phyloP scores from a whole-genome alignment of 2,888 invertebrate genomes.

The Zygothrica quintamaculata region DNA sequence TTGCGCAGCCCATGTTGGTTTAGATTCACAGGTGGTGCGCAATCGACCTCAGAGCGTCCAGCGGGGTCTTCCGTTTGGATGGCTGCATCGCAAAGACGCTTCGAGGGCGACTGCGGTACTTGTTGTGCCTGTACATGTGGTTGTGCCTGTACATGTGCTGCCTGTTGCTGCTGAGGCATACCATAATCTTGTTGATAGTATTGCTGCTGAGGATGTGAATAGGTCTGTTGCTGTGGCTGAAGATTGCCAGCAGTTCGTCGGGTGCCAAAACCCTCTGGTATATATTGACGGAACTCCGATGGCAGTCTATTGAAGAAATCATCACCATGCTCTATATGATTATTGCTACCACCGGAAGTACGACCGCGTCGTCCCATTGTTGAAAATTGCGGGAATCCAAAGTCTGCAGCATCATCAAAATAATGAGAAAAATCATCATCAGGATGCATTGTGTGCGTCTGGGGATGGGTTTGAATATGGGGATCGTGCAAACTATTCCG shows the following conservation, averaged over 20 bases:
- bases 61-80: slow-evolving; percentile 84
- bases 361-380: slow-evolving; percentile 81
- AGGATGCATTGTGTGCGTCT: slow-evolving; percentile 58
- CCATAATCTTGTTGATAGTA: slow-evolving; percentile 55
- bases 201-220: slow-evolving; percentile 44
- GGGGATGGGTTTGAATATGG: slow-evolving; percentile 52
- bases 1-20: slow-evolving; percentile 90
- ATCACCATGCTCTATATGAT: slow-evolving; percentile 70
- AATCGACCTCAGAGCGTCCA: slow-evolving; percentile 77
- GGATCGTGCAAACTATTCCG: slow-evolving; percentile 82
- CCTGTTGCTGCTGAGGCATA: slow-evolving; percentile 43
- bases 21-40: slow-evolving; percentile 79
- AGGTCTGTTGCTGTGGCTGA: slow-evolving; percentile 40
- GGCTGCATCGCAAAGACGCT: slow-evolving; percentile 84
- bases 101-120: slow-evolving; percentile 75
- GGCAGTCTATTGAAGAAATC: slow-evolving; percentile 84
- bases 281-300: slow-evolving; percentile 84
- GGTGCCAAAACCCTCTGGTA: slow-evolving; percentile 83
- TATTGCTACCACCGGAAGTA: slow-evolving; percentile 52
- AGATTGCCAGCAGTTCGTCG: slow-evolving; percentile 60
- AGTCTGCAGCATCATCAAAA: slow-evolving; percentile 82
- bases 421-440: slow-evolving; percentile 76
- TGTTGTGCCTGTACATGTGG: slow-evolving; percentile 31
- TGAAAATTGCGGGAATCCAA: slow-evolving; percentile 83
- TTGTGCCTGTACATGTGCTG: slow-evolving; percentile 14